Evolutionary conservation across 1,140 invertebrate species (phyloP), one percentile per base, ranked within the genome.

Genomic region (Mylabris phalerata): DNA sequence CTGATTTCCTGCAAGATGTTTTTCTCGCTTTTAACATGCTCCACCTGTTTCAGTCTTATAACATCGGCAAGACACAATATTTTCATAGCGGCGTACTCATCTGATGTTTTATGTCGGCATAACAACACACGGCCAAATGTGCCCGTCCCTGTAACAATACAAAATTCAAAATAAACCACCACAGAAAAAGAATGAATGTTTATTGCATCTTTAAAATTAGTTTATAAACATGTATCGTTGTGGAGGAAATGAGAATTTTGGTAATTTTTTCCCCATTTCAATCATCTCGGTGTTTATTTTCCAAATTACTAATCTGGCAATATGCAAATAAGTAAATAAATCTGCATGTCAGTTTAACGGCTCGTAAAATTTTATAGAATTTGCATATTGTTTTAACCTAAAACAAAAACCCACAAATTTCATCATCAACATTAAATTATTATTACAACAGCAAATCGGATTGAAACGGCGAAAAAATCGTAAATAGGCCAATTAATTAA

Each of bases 11-110:
- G 79, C 46, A 98, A 80, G 64, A 97, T 94, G 64, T 85, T 87
- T 71, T 94, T 93, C 76, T 97, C 93, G 73, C 95, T 96, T 77
- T 91, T 92, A 13, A 96, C 93, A 74, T 98, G 93, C 68, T 96
- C 93, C 48, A 93, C 89, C 77, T 93, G 90, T 75, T 96, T 96
- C 50, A 96, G 77, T 69, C 91, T 82, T 67, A 98, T 92, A 38
- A 98, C 90, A 74, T 95, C 92, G 39, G 88, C 82, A 75, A 97
- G 92, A 32, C 89, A 86, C 57, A 98, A 80, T 57, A 95, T 90
- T 77, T 98, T 98, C 78, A 98, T 86, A 26, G 93, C 93, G 67
- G 84, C 84, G 70, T 90, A 94, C 67, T 85, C 83, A 61, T 85
- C 82, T 9, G 84, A 83, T n/a, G 82, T 77, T 68, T 87, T 89